Evolutionary conservation across 2,113 vertebrate genomes (phyloP).

Genomic region (Datnioides undecimradiatus): DNA sequence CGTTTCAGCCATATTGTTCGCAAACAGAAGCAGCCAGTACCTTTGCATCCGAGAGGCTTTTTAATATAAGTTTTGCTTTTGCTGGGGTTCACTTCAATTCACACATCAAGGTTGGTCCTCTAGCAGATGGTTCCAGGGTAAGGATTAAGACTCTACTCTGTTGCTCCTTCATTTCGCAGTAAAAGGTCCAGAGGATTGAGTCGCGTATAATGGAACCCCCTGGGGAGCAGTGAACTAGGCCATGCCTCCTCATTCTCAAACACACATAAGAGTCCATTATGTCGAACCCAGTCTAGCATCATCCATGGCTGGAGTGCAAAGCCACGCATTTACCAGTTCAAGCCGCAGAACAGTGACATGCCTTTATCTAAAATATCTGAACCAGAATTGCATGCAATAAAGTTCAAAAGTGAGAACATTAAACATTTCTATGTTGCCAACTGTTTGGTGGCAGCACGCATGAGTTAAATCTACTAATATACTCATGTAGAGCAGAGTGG

Average conservation of each 20-base stretch:
- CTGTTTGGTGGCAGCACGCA: neutral
- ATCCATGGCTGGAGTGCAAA: slow-evolving; percentile 4
- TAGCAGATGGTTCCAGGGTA: slow-evolving; percentile 70
- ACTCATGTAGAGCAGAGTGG: neutral
- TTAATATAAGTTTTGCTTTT: slow-evolving; percentile 5
- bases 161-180: slow-evolving; percentile 59
- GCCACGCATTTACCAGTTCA: neutral
- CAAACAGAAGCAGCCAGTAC: neutral
- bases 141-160: slow-evolving; percentile 71
- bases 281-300: slow-evolving; percentile 18
- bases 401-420: neutral
- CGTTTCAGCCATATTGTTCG: slow-evolving; percentile 2
- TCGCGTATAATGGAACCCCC: slow-evolving; percentile 63
- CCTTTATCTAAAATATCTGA: neutral
- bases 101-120: slow-evolving; percentile 39
- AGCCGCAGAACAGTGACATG: neutral
- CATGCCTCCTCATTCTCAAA: slow-evolving; percentile 51
- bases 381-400: neutral
- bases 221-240: slow-evolving; percentile 59
- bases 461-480: slow-evolving; percentile 11
- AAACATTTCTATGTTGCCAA: neutral
- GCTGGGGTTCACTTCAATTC: slow-evolving; percentile 13
- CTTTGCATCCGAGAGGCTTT: neutral
- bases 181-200: slow-evolving; percentile 65
- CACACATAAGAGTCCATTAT: slow-evolving; percentile 40